Evolutionary conservation across 2,797 vertebrate genomes (phyloP).

Genomic region (Vespertilio murinus): DNA sequence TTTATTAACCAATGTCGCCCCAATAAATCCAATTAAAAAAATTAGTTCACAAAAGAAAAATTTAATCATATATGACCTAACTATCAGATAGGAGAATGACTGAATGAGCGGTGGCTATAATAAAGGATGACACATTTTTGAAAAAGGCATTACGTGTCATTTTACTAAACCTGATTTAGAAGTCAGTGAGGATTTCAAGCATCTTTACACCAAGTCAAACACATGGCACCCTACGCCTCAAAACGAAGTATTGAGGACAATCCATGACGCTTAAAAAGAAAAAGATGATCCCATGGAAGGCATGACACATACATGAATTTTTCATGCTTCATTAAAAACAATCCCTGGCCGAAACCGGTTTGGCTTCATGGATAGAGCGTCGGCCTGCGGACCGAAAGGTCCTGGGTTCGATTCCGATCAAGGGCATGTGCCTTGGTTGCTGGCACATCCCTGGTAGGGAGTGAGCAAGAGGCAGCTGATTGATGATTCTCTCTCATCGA

Average conservation of each 20-base stretch:
- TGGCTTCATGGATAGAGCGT: too few species aligned
- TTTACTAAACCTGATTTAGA: background rate
- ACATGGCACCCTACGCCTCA: background rate
- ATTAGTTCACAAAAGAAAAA: background rate
- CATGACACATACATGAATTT: background rate
- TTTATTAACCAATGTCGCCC: background rate
- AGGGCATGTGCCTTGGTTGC: too few species aligned
- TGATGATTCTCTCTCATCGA: too few species aligned
- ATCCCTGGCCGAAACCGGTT: too few species aligned
- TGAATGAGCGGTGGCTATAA: background rate
- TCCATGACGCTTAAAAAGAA: background rate
- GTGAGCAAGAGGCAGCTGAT: too few species aligned
- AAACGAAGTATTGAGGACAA: background rate
- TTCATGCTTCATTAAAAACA: background rate
- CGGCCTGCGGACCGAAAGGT: too few species aligned
- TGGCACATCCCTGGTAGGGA: too few species aligned
- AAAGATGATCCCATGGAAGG: background rate
- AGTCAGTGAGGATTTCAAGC: slow-evolving; percentile 8
- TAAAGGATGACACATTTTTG: background rate
- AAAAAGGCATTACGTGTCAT: background rate
- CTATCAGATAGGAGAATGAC: background rate
- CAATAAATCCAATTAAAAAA: background rate
- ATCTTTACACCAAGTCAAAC: background rate
- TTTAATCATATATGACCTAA: background rate
- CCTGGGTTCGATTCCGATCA: too few species aligned